Percentiles rank a stretch among this genome's conserved stretches.
phyloP scores from a whole-genome alignment of 2,888 invertebrate genomes.

The Oxystoma pomonae region DNA sequence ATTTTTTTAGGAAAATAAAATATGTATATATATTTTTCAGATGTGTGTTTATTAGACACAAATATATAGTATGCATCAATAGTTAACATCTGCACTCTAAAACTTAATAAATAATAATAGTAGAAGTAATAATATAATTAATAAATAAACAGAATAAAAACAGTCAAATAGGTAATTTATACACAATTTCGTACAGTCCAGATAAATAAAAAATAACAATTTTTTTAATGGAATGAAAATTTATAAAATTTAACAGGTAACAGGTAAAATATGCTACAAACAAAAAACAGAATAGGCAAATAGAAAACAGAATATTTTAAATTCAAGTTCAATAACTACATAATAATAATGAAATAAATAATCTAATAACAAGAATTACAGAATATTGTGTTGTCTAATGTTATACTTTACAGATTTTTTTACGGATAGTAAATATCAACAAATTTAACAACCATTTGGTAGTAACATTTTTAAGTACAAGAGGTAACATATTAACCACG shows the following conservation, averaged over 20 bases:
- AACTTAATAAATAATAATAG: constrained; percentile 29
- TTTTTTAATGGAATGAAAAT: neutral
- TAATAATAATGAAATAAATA: too few species aligned
- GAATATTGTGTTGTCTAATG: too few species aligned
- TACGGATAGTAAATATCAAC: neutral
- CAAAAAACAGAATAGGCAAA: too few species aligned
- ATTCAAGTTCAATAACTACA: too few species aligned
- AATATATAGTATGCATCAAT: constrained; percentile 36
- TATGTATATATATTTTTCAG: too few species aligned
- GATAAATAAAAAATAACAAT: too few species aligned
- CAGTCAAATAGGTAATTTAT: too few species aligned
- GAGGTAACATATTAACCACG: neutral
- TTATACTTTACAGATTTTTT: neutral
- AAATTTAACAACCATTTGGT: neutral
- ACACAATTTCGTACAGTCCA: too few species aligned
- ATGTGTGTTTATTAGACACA: constrained; percentile 41
- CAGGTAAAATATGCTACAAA: neutral
- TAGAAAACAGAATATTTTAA: too few species aligned
- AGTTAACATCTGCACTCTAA: constrained; percentile 41
- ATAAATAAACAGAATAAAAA: too few species aligned
- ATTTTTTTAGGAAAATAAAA: too few species aligned
- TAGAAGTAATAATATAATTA: constrained; percentile 32
- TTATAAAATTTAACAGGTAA: neutral
- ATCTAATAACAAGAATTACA: too few species aligned
- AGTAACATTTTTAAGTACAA: neutral